phyloP scores from a whole-genome alignment of 2,888 invertebrate genomes.

The Lithophane socia region DNA sequence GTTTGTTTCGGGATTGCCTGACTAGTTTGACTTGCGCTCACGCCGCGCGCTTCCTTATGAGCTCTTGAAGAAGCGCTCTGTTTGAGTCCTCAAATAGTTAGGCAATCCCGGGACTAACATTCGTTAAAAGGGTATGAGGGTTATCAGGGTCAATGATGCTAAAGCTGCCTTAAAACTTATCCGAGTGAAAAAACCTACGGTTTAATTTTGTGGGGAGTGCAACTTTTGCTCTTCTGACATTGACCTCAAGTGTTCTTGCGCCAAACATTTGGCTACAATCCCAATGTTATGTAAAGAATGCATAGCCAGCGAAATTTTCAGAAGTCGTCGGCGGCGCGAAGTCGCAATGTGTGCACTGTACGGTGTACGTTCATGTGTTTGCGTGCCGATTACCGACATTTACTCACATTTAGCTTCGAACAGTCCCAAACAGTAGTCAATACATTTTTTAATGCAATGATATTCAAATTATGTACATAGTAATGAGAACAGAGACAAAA shows the following conservation, averaged over 20 bases:
- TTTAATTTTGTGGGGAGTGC: not conserved
- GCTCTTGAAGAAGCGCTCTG: not conserved
- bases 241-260: conserved; percentile 31
- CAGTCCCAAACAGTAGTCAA: conserved; percentile 55
- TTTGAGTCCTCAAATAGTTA: not conserved
- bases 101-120: too few species aligned
- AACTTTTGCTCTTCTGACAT: conserved; percentile 14
- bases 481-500: conserved; percentile 7
- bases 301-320: conserved; percentile 25
- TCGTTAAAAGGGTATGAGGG: too few species aligned
- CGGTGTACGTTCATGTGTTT: conserved; percentile 54
- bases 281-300: conserved; percentile 50
- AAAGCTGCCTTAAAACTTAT: not conserved
- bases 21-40: not conserved
- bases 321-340: conserved; percentile 22
- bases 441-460: conserved; percentile 27
- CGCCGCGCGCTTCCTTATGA: not conserved
- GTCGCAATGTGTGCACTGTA: conserved; percentile 50
- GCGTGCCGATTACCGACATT: conserved; percentile 51
- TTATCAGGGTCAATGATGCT: not conserved
- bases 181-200: not conserved
- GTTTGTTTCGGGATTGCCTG: not conserved
- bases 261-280: conserved; percentile 37
- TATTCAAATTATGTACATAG: conserved; percentile 3
- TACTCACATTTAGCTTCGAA: conserved; percentile 55